These are phyloP conservation scores for Chrysolina oricalcia DNA, from an alignment of 2,888 invertebrate genomes.

Conservation along the genomic window DNA sequence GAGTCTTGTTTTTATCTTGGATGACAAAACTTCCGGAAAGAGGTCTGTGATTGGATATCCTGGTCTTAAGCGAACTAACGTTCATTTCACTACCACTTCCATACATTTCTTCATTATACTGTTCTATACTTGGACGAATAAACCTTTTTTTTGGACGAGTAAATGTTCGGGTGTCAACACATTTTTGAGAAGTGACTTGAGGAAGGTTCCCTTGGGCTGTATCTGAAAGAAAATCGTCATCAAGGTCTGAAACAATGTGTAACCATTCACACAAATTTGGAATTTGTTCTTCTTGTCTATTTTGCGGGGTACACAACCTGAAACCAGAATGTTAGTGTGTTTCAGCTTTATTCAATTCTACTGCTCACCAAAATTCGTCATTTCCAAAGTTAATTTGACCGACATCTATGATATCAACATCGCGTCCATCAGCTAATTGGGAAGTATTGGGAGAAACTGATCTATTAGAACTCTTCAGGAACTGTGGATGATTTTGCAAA, in stretches of 20 bases:
- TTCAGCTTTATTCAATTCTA: background rate
- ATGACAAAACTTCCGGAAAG: slow-evolving; percentile 38
- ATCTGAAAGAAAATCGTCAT: slow-evolving; percentile 9
- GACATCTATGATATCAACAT: slow-evolving; percentile 73
- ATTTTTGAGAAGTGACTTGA: slow-evolving; percentile 64
- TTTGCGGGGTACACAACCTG: slow-evolving; percentile 52
- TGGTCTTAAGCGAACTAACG: slow-evolving; percentile 23
- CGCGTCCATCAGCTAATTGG: slow-evolving; percentile 26
- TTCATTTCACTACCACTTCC: slow-evolving; percentile 47
- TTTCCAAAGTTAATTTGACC: slow-evolving; percentile 75
- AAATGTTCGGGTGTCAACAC: slow-evolving; percentile 81
- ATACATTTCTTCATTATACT: slow-evolving; percentile 63
- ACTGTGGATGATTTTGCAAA: slow-evolving; percentile 56
- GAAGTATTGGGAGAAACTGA: slow-evolving; percentile 33
- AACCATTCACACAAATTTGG: slow-evolving; percentile 51
- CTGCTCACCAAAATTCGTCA: slow-evolving; percentile 77
- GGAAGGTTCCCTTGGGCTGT: background rate
- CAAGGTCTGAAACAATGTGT: background rate
- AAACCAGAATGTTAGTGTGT: slow-evolving; percentile 29
- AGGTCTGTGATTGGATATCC: slow-evolving; percentile 28
- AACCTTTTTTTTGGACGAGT: slow-evolving; percentile 79
- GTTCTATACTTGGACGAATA: slow-evolving; percentile 77
- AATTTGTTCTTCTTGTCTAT: slow-evolving; percentile 34
- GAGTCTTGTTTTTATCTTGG: slow-evolving; percentile 52
- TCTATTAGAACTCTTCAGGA: slow-evolving; percentile 40